Evolutionary conservation across 2,888 invertebrate genomes (phyloP).

Genomic region (Cybosia mesomella): DNA sequence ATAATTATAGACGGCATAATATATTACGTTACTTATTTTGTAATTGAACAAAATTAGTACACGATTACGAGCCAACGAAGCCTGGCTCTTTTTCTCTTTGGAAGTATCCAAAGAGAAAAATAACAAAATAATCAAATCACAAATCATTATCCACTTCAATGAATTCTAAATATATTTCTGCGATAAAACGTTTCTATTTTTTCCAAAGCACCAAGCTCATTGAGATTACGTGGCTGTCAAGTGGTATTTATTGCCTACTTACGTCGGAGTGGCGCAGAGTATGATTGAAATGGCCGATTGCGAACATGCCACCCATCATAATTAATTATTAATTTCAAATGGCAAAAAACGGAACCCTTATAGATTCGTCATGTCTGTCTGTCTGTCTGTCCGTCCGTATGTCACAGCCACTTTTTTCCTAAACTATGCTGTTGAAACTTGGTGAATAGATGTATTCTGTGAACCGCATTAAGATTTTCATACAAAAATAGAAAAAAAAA

Average conservation of each 20-base stretch:
- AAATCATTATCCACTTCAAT: constrained; percentile 37
- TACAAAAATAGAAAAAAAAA: no score
- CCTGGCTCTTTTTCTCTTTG: background rate
- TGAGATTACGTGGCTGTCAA: constrained; percentile 36
- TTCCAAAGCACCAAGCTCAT: constrained; percentile 28
- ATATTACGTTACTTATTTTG: no score
- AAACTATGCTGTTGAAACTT: no score
- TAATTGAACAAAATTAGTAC: no score
- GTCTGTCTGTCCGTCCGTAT: no score
- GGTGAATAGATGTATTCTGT: no score
- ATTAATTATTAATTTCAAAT: constrained; percentile 12
- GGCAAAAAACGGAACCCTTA: no score
- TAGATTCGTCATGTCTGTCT: no score
- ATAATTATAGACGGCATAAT: no score
- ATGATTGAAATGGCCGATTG: constrained; percentile 45
- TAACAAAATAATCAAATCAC: constrained; percentile 27
- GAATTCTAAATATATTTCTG: constrained; percentile 38
- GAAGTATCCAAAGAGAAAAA: background rate
- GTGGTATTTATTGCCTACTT: constrained; percentile 48
- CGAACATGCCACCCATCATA: constrained; percentile 43
- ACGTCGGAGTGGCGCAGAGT: constrained; percentile 29
- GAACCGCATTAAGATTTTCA: no score
- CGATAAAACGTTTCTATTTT: constrained; percentile 43
- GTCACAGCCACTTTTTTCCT: no score
- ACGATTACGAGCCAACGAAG: background rate